A percentile compares a stretch with the other conserved stretches of the same genome.
Evolutionary conservation across 2,888 invertebrate species (phyloP).

Genomic region (Girardia tigrina): DNA sequence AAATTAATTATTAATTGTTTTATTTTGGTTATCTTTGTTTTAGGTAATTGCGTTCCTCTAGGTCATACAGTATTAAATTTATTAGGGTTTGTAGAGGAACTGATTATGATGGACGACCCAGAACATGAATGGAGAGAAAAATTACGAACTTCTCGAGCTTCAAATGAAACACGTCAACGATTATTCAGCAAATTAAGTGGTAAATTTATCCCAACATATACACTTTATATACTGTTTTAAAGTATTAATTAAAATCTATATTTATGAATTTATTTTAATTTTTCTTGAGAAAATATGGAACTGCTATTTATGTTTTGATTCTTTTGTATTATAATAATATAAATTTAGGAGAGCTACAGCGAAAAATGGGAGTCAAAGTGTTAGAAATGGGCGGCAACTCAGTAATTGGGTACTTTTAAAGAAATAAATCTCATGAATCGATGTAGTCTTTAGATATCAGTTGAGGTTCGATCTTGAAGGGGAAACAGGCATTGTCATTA

Average conservation of each 20-base stretch:
- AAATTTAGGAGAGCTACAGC: conserved; percentile 63
- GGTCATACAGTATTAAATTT: conserved; percentile 72
- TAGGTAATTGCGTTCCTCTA: conserved; percentile 72
- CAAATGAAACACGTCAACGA: conserved; percentile 88
- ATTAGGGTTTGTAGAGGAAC: conserved; percentile 86
- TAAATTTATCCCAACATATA: too few species aligned
- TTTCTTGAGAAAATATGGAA: too few species aligned
- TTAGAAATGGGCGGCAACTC: conserved; percentile 82
- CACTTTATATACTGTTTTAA: too few species aligned
- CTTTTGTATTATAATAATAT: not conserved
- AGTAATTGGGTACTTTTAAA: conserved; percentile 61
- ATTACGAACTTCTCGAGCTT: conserved; percentile 84
- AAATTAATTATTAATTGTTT: too few species aligned
- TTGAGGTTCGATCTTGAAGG: conserved; percentile 91
- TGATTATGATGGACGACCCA: conserved; percentile 88
- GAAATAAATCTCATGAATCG: not conserved
- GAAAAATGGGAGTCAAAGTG: conserved; percentile 80
- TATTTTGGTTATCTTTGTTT: too few species aligned
- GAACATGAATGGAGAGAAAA: conserved; percentile 99
- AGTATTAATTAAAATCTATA: too few species aligned
- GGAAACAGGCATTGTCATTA: conserved; percentile 83
- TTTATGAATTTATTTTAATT: too few species aligned
- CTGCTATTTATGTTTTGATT: too few species aligned
- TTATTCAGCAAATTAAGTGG: conserved; percentile 75
- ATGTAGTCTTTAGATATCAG: conserved; percentile 58